Conservation (phyloP, 2,797 vertebrate species). For the Cynodonichthys magdalenae region DNA sequence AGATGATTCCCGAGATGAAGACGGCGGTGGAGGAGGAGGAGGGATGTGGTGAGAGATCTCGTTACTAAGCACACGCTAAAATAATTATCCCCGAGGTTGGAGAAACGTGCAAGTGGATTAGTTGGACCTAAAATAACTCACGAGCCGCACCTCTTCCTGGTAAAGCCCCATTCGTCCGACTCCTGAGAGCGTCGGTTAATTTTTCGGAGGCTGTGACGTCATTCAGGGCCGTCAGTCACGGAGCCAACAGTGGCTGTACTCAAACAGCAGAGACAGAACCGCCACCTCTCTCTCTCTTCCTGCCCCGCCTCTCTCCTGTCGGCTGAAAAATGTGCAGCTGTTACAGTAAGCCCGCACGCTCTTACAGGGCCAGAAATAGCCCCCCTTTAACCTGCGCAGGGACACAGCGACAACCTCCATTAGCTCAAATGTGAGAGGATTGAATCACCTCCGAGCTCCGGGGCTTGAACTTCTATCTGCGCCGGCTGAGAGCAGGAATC, state of each 20-base stretch:
- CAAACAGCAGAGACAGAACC: slow-evolving; percentile 20
- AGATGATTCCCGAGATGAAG: slow-evolving; percentile 56
- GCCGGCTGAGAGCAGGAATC: slow-evolving; percentile 64
- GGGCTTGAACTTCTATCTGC: slow-evolving; percentile 66
- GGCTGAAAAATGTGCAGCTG: slow-evolving; percentile 73
- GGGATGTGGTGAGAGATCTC: slow-evolving; percentile 54
- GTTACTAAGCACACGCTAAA: slow-evolving; percentile 50
- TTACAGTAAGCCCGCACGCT: slow-evolving; percentile 64
- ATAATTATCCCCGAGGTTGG: slow-evolving; percentile 61
- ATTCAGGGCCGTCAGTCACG: slow-evolving; percentile 69
- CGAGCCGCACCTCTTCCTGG: slow-evolving; percentile 51
- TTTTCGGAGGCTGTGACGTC: slow-evolving; percentile 65
- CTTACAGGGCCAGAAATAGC: slow-evolving; percentile 69
- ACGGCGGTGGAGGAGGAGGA: slow-evolving; percentile 24
- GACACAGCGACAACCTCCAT: slow-evolving; percentile 65
- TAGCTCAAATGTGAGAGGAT: slow-evolving; percentile 69
- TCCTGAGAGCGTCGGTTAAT: slow-evolving; percentile 37
- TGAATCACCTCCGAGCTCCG: slow-evolving; percentile 64
- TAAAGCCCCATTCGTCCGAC: slow-evolving; percentile 39
- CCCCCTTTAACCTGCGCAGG: slow-evolving; percentile 57
- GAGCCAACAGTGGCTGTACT: slow-evolving; percentile 45
- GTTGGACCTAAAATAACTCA: slow-evolving; percentile 60
- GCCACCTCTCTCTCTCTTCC: neutral
- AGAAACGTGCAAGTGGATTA: slow-evolving; percentile 55
- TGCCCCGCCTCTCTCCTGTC: neutral